Conservation (phyloP, 2,113 vertebrate species). For the Rhea pennata region DNA sequence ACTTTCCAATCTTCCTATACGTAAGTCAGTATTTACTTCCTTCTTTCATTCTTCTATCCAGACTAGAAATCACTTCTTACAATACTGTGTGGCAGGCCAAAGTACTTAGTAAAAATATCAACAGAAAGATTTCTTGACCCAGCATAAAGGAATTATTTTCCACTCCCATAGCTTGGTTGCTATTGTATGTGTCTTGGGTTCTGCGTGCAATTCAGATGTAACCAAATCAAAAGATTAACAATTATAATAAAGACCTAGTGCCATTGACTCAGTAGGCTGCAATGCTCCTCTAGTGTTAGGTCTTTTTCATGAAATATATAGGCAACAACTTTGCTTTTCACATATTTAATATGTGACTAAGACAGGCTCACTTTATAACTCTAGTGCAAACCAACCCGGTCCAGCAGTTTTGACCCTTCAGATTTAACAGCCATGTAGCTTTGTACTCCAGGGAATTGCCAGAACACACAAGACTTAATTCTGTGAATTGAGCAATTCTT, state of each 20-base stretch:
- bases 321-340: not conserved
- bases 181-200: not conserved
- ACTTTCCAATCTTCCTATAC: not conserved
- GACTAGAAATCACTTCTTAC: not conserved
- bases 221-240: not conserved
- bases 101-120: not conserved
- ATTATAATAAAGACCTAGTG: not conserved
- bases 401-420: not conserved
- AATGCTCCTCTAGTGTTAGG: not conserved
- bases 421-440: not conserved
- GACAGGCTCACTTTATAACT: not conserved
- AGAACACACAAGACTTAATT: not conserved
- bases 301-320: not conserved
- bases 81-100: not conserved
- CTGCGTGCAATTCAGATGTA: not conserved
- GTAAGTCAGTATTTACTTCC: not conserved
- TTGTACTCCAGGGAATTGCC: not conserved
- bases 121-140: not conserved
- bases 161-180: not conserved
- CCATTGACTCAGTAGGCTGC: not conserved
- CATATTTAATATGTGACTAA: fast-evolving
- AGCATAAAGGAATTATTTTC: not conserved
- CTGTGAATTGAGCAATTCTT: not conserved
- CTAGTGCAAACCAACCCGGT: not conserved
- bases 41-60: not conserved